Evolutionary conservation across 2,888 invertebrate genomes (phyloP), one percentile per base, ranked within the genome.

Genomic region (Drosophila neotestacea): DNA sequence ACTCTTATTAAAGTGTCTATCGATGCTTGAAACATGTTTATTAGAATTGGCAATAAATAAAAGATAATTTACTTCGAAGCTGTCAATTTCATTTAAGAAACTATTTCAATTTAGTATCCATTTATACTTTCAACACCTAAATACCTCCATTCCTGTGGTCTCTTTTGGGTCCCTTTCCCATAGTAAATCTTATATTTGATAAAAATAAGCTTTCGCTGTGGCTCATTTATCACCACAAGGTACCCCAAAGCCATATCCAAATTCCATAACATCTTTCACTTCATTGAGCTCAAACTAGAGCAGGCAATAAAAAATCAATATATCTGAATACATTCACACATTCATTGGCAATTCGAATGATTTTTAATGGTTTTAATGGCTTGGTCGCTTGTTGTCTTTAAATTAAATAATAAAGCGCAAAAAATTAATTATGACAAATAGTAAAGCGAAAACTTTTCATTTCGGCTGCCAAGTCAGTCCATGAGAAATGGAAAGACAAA

Each of bases 401-500:
- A 88, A 73, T 79, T 70, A 82, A 85, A 79, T 76, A 79, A 76
- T 79, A 79, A 68, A 73, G 80, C 76, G 68, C 71, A 73, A 60
- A 68, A 79, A 88, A 68, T 74, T 84, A 84, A 84, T 84, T 86
- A 88, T 87, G 87, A 80, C 89, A 88, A 88, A 84, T 88, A 62
- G 73, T 60, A 48, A 67, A 72, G 72, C 87, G 62, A 77, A 88
- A 88, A 84, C 81, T 78, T 78, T 86, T 88, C 77, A 71, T 88
- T 88, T 85, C 70, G 61, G 10, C 59, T 34, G 32, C 48, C 51
- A 58, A 28, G 11, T 16, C 10, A 72, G 32, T 42, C 22, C 48
- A 50, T 42, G 44, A 56, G 41, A 58, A 50, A 22, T 47, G 44
- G 28, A 38, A 63, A 39, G 50, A 22, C 22, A 22, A 67, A 81